Evolutionary conservation across 2,888 invertebrate genomes (phyloP).

Genomic region (Hypercompe scribonia): DNA sequence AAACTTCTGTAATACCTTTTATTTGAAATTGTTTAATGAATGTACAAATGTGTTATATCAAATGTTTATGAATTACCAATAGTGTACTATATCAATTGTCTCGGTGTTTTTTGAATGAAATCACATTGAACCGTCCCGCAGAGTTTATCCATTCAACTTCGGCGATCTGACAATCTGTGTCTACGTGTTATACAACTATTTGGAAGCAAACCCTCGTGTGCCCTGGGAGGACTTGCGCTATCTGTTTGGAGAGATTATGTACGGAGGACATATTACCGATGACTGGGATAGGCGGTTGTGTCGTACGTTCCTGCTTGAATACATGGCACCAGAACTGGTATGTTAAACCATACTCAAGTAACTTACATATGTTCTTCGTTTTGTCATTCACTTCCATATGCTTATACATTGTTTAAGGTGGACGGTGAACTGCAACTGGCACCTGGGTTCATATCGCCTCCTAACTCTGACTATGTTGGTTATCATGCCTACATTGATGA

Average conservation of each 20-base stretch:
- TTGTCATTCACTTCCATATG: neutral
- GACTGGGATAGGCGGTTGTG: constrained; percentile 98
- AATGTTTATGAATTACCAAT: too few species aligned
- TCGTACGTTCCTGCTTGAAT: constrained; percentile 94
- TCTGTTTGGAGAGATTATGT: constrained; percentile 98
- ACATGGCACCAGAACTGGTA: constrained; percentile 94
- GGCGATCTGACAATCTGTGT: constrained; percentile 97
- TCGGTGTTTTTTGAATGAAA: too few species aligned
- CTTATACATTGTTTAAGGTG: constrained; percentile 76
- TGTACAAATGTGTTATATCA: neutral
- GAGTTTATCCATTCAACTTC: constrained; percentile 92
- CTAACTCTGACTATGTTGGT: constrained; percentile 94
- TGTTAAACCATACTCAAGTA: constrained; percentile 12
- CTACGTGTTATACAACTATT: constrained; percentile 95
- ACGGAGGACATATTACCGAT: constrained; percentile 98
- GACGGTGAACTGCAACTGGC: constrained; percentile 95
- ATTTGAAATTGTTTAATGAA: neutral
- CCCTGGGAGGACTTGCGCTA: constrained; percentile 98
- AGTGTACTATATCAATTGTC: neutral
- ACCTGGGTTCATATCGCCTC: constrained; percentile 94
- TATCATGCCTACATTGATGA: constrained; percentile 97
- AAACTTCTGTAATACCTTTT: neutral
- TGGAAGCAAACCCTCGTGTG: constrained; percentile 94
- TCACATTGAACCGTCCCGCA: constrained; percentile 45
- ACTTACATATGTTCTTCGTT: neutral